These are phyloP conservation scores for Electrona antarctica DNA, from an alignment of 2,113 vertebrate species.

Conservation along the genomic window DNA sequence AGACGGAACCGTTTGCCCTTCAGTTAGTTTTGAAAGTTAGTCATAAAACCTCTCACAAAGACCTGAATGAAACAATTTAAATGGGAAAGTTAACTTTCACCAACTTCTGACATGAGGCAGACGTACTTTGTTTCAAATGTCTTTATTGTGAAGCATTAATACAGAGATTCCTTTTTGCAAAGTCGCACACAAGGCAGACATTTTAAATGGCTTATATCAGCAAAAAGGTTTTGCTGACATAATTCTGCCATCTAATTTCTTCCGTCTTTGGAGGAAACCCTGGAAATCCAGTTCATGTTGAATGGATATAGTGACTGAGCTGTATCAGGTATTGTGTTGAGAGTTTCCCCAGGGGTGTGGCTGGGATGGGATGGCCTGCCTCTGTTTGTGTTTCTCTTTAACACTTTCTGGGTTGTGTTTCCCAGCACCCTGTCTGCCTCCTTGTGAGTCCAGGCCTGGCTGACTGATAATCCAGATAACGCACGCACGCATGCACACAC, in stretches of 20 bases:
- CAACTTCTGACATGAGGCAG: background rate
- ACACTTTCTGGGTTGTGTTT: conserved; percentile 37
- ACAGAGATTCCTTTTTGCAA: background rate
- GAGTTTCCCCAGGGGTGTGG: conserved; percentile 5
- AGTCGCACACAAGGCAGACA: background rate
- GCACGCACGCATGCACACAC: conserved; percentile 1
- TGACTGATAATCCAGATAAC: conserved; percentile 58
- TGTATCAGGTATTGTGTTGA: conserved; percentile 5
- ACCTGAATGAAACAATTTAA: too few species aligned
- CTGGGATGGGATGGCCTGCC: background rate
- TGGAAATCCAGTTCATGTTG: background rate
- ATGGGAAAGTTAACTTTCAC: background rate
- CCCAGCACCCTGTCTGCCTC: conserved; percentile 10
- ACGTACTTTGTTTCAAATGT: too few species aligned
- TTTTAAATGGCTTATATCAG: background rate
- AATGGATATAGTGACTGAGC: background rate
- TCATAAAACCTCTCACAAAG: too few species aligned
- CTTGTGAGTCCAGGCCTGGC: conserved; percentile 41
- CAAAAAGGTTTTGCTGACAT: background rate
- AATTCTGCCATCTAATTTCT: background rate
- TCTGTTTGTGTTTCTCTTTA: background rate
- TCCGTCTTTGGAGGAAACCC: background rate
- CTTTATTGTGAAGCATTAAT: too few species aligned
- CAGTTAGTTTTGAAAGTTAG: too few species aligned
- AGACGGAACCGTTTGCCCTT: background rate